Conservation (phyloP, 2,113 vertebrate genomes). For the Sinocyclocheilus rhinocerous region DNA sequence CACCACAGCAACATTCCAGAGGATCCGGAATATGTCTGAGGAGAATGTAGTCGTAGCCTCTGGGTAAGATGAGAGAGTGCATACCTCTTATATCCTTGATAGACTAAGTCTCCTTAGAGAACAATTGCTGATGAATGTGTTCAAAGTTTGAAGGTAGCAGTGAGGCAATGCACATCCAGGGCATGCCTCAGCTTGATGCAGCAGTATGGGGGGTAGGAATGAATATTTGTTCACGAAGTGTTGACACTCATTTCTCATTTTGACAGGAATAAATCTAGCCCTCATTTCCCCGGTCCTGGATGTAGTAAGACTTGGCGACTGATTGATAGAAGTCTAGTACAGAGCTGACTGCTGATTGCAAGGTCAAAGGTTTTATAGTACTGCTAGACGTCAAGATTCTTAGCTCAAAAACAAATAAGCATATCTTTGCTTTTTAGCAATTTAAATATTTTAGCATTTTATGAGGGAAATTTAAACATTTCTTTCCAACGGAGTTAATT, state of each 20-base stretch:
- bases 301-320: constrained; percentile 20
- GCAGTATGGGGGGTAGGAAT: constrained; percentile 26
- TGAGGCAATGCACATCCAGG: constrained; percentile 38
- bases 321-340: constrained; percentile 30
- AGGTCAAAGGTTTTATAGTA: background rate
- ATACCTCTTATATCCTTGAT: constrained; percentile 1
- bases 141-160: background rate
- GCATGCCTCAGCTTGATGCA: constrained; percentile 47
- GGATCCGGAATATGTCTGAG: background rate
- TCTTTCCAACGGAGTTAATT: background rate
- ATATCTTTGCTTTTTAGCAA: background rate
- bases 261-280: constrained; percentile 43
- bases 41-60: constrained; percentile 10
- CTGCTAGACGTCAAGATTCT: background rate
- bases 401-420: background rate
- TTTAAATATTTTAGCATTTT: background rate
- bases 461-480: too few relatives aligned
- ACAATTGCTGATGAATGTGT: constrained; percentile 47
- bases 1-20: background rate
- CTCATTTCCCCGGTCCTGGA: constrained; percentile 5
- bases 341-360: background rate
- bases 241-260: constrained; percentile 44
- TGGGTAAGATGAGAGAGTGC: background rate
- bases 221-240: constrained; percentile 39
- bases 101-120: background rate